Conservation (phyloP, 2,888 invertebrate genomes). For the Linyphia triangularis region DNA sequence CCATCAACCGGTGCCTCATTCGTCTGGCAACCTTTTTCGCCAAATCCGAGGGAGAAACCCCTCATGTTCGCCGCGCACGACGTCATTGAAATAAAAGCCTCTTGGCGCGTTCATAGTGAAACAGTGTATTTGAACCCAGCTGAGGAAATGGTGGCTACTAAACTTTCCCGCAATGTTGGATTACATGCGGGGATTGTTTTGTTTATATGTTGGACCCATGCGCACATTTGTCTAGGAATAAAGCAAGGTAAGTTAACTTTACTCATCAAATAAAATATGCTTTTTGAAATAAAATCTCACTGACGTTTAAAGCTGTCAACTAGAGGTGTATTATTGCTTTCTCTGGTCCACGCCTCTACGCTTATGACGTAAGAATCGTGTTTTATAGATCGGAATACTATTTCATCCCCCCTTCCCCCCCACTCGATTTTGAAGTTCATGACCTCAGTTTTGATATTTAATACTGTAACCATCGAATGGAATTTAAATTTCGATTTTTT, state of each 20-base stretch:
- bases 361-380: constrained; percentile 22
- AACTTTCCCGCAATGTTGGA: constrained; percentile 38
- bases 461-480: no score
- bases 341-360: constrained; percentile 25
- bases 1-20: no score
- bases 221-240: constrained; percentile 30
- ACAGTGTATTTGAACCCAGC: no score
- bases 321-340: constrained; percentile 8
- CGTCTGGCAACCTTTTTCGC: no score
- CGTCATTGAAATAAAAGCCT: no score
- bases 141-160: constrained; percentile 58
- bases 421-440: no score
- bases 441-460: no score
- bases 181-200: constrained; percentile 53
- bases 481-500: no score
- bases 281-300: background rate
- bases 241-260: constrained; percentile 30
- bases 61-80: no score
- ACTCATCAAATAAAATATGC: background rate
- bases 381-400: constrained; percentile 28
- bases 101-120: no score
- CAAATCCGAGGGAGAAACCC: no score
- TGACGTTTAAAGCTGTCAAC: background rate
- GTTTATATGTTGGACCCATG: constrained; percentile 45
- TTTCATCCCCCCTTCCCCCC: background rate